Conservation (phyloP, 2,797 vertebrate genomes). For the Dipus sagitta region DNA sequence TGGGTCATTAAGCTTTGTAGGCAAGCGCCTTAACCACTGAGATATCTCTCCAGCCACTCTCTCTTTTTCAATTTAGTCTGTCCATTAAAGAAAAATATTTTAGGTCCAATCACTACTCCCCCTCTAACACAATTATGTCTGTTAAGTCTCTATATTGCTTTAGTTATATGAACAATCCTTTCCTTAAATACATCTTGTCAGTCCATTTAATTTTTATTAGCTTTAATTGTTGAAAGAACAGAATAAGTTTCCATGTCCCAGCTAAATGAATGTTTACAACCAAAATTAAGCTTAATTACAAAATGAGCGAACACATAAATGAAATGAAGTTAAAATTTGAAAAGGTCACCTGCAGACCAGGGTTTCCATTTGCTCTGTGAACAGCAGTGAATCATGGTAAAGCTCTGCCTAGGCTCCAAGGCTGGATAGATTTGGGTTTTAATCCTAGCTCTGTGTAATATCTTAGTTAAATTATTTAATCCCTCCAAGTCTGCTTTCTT, state of each 20-base stretch:
- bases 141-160: not conserved
- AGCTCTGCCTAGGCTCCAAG: not conserved
- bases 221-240: conserved; percentile 18
- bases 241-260: conserved; percentile 11
- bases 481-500: conserved; percentile 12
- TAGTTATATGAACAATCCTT: not conserved
- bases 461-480: not conserved
- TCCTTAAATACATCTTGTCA: not conserved
- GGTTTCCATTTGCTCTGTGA: not conserved
- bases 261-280: not conserved
- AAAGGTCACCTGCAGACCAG: not conserved
- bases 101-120: not conserved
- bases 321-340: not conserved
- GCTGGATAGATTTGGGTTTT: conserved; percentile 34
- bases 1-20: not conserved
- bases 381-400: not conserved
- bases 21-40: not conserved
- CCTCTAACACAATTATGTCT: not conserved
- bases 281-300: conserved; percentile 38
- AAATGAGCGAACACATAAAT: conserved; percentile 17
- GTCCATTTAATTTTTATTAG: conserved; percentile 29
- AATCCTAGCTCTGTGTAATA: not conserved
- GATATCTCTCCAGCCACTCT: not conserved
- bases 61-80: not conserved
- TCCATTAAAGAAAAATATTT: not conserved